Evolutionary conservation across 1,140 invertebrate genomes (phyloP).

Genomic region (Trachymyrmex septentrionalis): DNA sequence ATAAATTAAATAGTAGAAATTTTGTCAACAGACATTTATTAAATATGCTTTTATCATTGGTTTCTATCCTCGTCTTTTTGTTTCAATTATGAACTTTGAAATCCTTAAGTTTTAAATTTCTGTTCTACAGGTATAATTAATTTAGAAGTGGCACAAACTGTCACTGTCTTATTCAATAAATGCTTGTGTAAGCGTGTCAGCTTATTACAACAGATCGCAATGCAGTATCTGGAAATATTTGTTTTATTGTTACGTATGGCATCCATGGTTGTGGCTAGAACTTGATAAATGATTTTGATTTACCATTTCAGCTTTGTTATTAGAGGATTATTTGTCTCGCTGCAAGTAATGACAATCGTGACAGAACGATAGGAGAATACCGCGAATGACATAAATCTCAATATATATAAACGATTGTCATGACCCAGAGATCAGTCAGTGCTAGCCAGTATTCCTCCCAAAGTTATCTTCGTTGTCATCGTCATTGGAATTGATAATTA

Average conservation of each 20-base stretch:
- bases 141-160: constrained; percentile 21
- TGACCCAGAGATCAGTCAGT: constrained; percentile 48
- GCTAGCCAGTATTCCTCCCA: not conserved
- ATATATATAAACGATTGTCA: constrained; percentile 81
- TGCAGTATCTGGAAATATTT: constrained; percentile 40
- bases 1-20: constrained; percentile 7
- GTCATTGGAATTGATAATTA: not conserved
- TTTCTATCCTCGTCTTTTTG: not conserved
- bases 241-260: not conserved
- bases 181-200: constrained; percentile 26
- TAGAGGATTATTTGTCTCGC: constrained; percentile 56
- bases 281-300: not conserved
- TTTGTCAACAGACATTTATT: not conserved
- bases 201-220: constrained; percentile 20
- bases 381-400: constrained; percentile 81
- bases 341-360: constrained; percentile 83
- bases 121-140: constrained; percentile 9
- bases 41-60: not conserved
- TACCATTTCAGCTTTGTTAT: constrained; percentile 56
- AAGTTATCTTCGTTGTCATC: not conserved
- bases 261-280: not conserved
- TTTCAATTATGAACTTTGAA: not conserved
- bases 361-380: constrained; percentile 77
- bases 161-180: not conserved
- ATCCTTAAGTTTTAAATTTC: not conserved